Conservation (phyloP, 1,140 invertebrate genomes). For the Bombus breviceps region DNA sequence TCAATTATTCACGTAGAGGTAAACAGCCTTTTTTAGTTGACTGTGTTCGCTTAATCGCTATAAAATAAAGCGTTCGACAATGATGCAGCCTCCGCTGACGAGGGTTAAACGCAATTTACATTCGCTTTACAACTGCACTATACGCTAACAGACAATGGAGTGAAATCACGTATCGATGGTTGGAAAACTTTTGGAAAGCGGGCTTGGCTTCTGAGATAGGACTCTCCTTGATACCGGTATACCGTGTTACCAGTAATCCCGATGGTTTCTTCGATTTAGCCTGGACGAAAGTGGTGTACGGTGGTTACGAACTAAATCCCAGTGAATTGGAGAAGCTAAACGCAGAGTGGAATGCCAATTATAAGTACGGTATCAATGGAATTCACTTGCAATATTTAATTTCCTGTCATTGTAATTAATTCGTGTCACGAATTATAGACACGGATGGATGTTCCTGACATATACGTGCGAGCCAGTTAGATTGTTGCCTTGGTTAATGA, state of each 20-base stretch:
- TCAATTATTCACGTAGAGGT: no score
- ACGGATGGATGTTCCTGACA: slow-evolving; percentile 85
- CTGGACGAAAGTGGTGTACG: slow-evolving; percentile 85
- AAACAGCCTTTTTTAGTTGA: no score
- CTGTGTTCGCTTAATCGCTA: background rate
- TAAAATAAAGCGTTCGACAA: no score
- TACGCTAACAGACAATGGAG: slow-evolving; percentile 85
- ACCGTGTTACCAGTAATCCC: slow-evolving; percentile 78
- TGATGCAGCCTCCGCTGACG: background rate
- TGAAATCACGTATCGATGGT: slow-evolving; percentile 84
- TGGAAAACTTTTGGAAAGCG: slow-evolving; percentile 85
- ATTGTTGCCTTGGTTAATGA: slow-evolving; percentile 85
- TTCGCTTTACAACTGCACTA: background rate
- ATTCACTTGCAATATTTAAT: background rate
- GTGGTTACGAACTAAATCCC: slow-evolving; percentile 81
- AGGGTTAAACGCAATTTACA: background rate
- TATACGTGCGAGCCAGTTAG: slow-evolving; percentile 85
- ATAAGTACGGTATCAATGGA: slow-evolving; percentile 76
- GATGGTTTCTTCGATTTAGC: slow-evolving; percentile 64
- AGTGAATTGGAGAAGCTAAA: slow-evolving; percentile 82
- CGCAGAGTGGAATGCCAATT: slow-evolving; percentile 79
- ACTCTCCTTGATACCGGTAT: slow-evolving; percentile 85
- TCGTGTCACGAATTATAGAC: slow-evolving; percentile 77
- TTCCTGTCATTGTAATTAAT: no score
- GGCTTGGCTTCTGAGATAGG: slow-evolving; percentile 84